Conservation (phyloP, 2,113 vertebrate species). For the Leptodactylus fuscus region DNA sequence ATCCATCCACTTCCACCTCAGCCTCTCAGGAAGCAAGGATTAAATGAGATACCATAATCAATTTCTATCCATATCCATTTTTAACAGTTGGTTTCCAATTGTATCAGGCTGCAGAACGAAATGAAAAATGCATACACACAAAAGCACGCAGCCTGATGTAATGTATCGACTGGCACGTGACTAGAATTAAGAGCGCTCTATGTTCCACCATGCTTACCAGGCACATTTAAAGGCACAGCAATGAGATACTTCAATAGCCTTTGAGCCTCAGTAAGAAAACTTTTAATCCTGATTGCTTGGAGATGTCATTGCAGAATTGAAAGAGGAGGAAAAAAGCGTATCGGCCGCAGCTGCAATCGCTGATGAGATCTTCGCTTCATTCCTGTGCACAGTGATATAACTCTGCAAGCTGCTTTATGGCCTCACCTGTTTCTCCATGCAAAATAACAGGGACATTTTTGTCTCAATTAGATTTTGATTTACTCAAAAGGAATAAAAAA, state of each 20-base stretch:
- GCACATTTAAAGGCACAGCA: slow-evolving; percentile 28
- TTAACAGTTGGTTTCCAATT: slow-evolving; percentile 35
- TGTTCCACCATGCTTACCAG: slow-evolving; percentile 37
- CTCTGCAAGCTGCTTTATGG: slow-evolving; percentile 60
- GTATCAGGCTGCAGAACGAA: not conserved
- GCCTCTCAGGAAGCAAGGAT: slow-evolving; percentile 14
- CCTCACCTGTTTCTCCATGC: slow-evolving; percentile 61
- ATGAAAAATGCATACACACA: slow-evolving; percentile 15
- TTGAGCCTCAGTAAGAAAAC: slow-evolving; percentile 50
- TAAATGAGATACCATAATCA: slow-evolving; percentile 45
- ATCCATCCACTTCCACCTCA: slow-evolving; percentile 2
- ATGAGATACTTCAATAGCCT: slow-evolving; percentile 58
- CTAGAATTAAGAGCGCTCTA: not conserved
- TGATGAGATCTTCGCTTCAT: slow-evolving; percentile 57
- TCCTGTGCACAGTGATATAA: slow-evolving; percentile 61
- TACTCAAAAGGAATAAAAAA: not conserved
- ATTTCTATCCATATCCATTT: slow-evolving; percentile 44
- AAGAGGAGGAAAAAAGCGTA: slow-evolving; percentile 56
- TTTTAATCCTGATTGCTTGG: slow-evolving; percentile 57
- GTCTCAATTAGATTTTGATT: slow-evolving; percentile 49
- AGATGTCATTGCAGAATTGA: slow-evolving; percentile 63
- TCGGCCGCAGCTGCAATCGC: slow-evolving; percentile 53
- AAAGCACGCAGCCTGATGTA: slow-evolving; percentile 30
- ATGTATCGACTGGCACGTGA: not conserved
- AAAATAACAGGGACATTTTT: slow-evolving; percentile 62